Conservation (phyloP, 2,113 vertebrate species). For the Formicarius rufipectus region DNA sequence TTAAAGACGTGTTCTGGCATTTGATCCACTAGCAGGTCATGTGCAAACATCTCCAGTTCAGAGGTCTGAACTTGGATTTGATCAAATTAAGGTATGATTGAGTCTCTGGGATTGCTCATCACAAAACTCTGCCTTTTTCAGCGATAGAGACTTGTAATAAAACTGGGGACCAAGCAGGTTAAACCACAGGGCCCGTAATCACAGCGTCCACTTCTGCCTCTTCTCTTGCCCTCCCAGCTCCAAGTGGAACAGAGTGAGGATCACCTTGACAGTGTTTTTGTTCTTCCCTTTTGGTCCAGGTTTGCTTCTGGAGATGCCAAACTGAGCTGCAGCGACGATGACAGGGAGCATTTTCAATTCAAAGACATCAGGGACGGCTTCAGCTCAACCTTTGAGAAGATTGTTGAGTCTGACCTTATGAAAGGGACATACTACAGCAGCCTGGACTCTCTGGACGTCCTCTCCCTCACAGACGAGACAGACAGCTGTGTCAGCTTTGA, state of each 20-base stretch:
- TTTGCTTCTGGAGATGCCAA: constrained; percentile 65
- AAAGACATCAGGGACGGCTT: constrained; percentile 91
- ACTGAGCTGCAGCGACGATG: constrained; percentile 51
- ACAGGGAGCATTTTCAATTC: constrained; percentile 77
- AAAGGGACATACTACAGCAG: constrained; percentile 95
- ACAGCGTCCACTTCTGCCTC: neutral
- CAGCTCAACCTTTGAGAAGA: constrained; percentile 95
- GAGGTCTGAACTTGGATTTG: neutral
- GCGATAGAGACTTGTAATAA: neutral
- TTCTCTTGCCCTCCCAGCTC: neutral
- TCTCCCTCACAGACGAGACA: constrained; percentile 94
- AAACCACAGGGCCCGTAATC: neutral
- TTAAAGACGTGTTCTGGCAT: neutral
- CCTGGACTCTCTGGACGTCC: constrained; percentile 91
- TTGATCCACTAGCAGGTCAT: neutral
- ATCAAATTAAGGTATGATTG: neutral
- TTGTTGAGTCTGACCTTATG: constrained; percentile 93
- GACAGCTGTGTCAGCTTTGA: constrained; percentile 98
- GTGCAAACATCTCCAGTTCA: neutral
- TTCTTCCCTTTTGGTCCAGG: constrained; percentile 33
- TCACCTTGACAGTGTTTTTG: neutral
- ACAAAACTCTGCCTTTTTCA: neutral
- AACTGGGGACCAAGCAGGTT: neutral
- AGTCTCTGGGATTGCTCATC: neutral
- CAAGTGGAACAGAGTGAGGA: neutral